phyloP scores from a whole-genome alignment of 2,888 invertebrate species.

The Agrotis exclamationis region DNA sequence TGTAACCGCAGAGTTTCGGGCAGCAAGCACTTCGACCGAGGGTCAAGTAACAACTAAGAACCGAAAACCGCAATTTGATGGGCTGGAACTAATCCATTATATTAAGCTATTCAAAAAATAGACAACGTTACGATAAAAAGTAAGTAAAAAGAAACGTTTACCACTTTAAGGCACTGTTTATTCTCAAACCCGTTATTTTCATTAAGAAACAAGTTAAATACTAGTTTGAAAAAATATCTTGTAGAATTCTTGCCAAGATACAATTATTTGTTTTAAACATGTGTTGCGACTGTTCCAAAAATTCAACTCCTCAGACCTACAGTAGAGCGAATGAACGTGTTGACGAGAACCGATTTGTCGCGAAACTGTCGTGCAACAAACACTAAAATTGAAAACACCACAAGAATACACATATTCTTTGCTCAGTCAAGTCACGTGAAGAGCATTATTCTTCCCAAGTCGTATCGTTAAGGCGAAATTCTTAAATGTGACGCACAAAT shows the following conservation, averaged over 20 bases:
- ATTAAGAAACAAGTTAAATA: too few species aligned
- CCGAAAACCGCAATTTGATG: constrained; percentile 20
- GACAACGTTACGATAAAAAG: too few species aligned
- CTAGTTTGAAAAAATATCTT: too few species aligned
- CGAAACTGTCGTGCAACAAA: constrained; percentile 6
- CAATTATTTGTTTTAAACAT: too few species aligned
- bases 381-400: constrained; percentile 23
- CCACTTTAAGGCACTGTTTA: too few species aligned
- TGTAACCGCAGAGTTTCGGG: constrained; percentile 15
- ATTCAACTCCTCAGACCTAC: too few species aligned
- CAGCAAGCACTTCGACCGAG: background rate
- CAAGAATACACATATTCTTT: constrained; percentile 7
- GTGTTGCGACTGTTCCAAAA: too few species aligned
- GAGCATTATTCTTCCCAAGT: constrained; percentile 49
- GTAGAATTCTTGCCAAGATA: too few species aligned
- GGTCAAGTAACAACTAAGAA: constrained; percentile 4
- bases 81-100: background rate
- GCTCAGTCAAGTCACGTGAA: constrained; percentile 44
- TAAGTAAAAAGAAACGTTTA: too few species aligned
- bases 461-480: constrained; percentile 47
- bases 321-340: too few species aligned
- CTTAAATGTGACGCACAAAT: constrained; percentile 59
- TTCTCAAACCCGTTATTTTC: too few species aligned
- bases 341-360: background rate
- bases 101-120: background rate